These are phyloP conservation scores for Brienomyrus brachyistius DNA, from an alignment of 2,113 vertebrate species.

Conservation along the genomic window DNA sequence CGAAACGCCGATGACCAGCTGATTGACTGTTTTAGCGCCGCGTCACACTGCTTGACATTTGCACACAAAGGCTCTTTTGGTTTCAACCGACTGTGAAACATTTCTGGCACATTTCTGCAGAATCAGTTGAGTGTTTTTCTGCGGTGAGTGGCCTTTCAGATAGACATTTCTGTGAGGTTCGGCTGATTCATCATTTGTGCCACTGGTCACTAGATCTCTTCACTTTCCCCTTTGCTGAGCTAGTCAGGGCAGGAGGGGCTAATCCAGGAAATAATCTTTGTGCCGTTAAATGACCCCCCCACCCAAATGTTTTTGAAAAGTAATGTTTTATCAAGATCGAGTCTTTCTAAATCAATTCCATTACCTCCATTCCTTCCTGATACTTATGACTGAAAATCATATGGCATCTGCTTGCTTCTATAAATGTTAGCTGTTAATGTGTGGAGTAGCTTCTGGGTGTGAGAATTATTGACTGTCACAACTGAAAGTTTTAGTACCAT, in stretches of 20 bases:
- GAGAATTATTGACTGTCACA: background rate
- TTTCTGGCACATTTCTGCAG: background rate
- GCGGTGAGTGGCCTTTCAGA: background rate
- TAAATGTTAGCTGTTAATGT: background rate
- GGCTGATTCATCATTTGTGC: background rate
- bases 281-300: background rate
- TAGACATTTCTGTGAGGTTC: background rate
- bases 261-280: background rate
- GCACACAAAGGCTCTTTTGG: background rate
- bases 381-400: background rate
- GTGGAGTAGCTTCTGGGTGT: background rate
- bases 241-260: background rate
- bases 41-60: background rate
- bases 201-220: background rate
- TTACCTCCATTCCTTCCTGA: background rate
- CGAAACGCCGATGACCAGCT: background rate
- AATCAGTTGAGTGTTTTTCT: background rate
- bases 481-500: background rate
- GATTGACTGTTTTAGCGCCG: background rate
- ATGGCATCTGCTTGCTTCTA: background rate
- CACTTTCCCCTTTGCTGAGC: background rate
- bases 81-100: background rate
- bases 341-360: background rate
- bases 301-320: background rate
- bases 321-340: background rate